Base-by-base conservation (phyloP, 2,113 vertebrate genomes). In the Sturnus vulgaris region DNA sequence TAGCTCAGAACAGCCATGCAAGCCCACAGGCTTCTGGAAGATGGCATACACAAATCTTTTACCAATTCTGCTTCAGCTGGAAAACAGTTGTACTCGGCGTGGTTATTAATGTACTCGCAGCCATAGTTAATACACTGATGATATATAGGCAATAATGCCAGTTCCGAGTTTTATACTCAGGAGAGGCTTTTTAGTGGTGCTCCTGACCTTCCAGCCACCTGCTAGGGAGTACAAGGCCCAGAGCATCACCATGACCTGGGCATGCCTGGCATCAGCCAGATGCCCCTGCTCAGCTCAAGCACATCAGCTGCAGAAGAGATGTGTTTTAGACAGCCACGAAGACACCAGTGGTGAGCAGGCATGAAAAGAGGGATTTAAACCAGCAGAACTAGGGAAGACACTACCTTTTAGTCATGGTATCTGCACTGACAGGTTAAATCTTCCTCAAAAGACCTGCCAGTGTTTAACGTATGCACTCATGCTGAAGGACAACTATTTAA, bases 401-500 rank as follows among this genome's bases (percentile, higher is more conserved):
- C 52, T 90, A 40, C 15, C 16, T 88, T 87, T 82, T 50, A 61
- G 46, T 59, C 15, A 9, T 28, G 19, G 64, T 55, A 39, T 80
- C 75, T 66, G n/a, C 63, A 63, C 55, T 72, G 50, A 90, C 52
- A 94, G 22, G 33, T 80, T 88, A 82, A 87, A 35, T 16, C 47
- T 91, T 94, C 44, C 39, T 44, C 55, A 87, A 61, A 92, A 92
- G 60, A 70, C 2, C 53, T 85, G 65, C 44, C 72, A 69, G 35
- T 61, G 76, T 91, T 92, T 91, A 86, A 86, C 10, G 1, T 65
- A 71, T 0, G 1, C 39, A 65, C 55, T 85, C 63, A 53, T 23
- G 28, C 50, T 89, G 73, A 91, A 89, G 61, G 75, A 91, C 65
- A 59, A 57, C 57, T 85, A 50, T 85, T 92, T 89, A 96, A 97